phyloP scores from a whole-genome alignment of 1,140 invertebrate genomes.

The Penaeus chinensis region DNA sequence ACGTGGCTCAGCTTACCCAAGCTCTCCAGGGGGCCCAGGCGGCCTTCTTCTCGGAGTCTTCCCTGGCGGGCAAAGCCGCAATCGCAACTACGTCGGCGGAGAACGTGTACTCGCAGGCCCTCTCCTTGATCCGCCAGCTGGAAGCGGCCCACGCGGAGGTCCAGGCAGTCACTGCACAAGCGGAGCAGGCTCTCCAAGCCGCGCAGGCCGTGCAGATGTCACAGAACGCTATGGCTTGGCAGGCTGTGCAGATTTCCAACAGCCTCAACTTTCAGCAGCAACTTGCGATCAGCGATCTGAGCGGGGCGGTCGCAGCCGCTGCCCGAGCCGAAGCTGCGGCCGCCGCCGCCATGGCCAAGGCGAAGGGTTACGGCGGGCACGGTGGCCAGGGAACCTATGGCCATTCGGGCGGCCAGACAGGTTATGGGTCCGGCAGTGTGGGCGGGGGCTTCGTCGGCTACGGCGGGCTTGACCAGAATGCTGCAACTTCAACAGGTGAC shows the following conservation, averaged over 20 bases:
- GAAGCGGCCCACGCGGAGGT: constrained; percentile 29
- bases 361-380: not conserved
- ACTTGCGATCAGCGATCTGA: constrained; percentile 28
- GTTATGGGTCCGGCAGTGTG: too few relatives aligned
- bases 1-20: constrained; percentile 39
- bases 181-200: constrained; percentile 30
- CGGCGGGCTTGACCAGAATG: too few relatives aligned
- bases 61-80: constrained; percentile 31
- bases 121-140: constrained; percentile 8
- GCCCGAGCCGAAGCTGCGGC: constrained; percentile 8
- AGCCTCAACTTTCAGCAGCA: constrained; percentile 27
- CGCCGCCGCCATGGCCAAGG: constrained; percentile 6
- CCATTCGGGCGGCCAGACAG: too few relatives aligned
- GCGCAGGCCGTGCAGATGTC: not conserved
- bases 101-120: constrained; percentile 31
- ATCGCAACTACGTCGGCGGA: constrained; percentile 25
- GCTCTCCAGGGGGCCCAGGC: constrained; percentile 34
- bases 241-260: constrained; percentile 26
- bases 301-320: not conserved
- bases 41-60: constrained; percentile 26
- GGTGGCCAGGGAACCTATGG: too few relatives aligned
- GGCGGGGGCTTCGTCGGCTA: too few relatives aligned
- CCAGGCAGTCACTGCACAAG: constrained; percentile 25
- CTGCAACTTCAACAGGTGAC: too few relatives aligned
- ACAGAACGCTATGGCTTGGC: constrained; percentile 26